Conservation (phyloP, 2,797 vertebrate genomes). For the Melanotaenia maccullochi region DNA sequence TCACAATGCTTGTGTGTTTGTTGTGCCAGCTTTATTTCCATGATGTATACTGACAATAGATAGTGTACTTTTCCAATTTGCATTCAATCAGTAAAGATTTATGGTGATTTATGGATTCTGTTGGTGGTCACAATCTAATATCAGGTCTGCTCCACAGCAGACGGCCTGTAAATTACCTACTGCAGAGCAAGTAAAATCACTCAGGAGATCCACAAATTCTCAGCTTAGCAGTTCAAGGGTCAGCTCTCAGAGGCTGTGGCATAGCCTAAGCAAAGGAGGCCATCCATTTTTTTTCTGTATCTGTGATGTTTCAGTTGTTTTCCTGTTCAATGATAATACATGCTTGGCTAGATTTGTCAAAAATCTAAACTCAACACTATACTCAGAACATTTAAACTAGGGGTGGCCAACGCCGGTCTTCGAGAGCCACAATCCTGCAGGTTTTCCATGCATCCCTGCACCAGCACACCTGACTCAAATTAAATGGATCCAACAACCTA, state of each 20-base stretch:
- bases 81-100: slow-evolving; percentile 83
- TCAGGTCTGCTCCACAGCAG: slow-evolving; percentile 72
- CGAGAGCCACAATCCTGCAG: too few relatives aligned
- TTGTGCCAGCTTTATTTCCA: slow-evolving; percentile 69
- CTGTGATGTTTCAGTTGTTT: neutral
- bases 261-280: slow-evolving; percentile 32
- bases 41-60: slow-evolving; percentile 77
- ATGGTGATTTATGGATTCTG: slow-evolving; percentile 76
- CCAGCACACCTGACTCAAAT: too few relatives aligned
- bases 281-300: slow-evolving; percentile 9
- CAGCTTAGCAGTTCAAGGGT: slow-evolving; percentile 77
- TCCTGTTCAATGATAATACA: neutral
- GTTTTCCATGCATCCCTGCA: too few relatives aligned
- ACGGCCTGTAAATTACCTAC: slow-evolving; percentile 80
- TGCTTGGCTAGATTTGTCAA: neutral
- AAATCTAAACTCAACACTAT: neutral
- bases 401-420: too few relatives aligned
- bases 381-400: neutral
- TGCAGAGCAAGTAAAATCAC: slow-evolving; percentile 63
- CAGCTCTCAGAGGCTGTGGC: slow-evolving; percentile 54
- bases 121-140: slow-evolving; percentile 79
- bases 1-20: slow-evolving; percentile 26
- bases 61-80: slow-evolving; percentile 80
- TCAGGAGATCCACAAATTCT: slow-evolving; percentile 67
- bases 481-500: too few relatives aligned